A percentile compares a stretch with the other conserved stretches of the same genome.
phyloP scores from a whole-genome alignment of 1,140 invertebrate genomes.

The Cotesia glomerata region DNA sequence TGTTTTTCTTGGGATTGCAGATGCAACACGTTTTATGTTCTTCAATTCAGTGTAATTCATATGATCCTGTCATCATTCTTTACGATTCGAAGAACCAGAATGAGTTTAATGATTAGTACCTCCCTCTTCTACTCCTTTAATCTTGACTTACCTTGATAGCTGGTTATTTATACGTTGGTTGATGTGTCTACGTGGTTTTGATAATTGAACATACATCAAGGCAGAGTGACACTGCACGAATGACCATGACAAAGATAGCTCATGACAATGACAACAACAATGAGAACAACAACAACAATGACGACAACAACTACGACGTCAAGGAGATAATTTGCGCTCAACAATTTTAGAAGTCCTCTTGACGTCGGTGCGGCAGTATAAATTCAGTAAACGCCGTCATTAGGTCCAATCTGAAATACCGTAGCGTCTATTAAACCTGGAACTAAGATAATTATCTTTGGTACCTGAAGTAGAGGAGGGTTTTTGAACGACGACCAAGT shows the following conservation, averaged over 20 bases:
- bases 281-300: too few relatives aligned
- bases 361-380: slow-evolving; percentile 48
- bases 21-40: too few relatives aligned
- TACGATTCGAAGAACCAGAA: slow-evolving; percentile 1
- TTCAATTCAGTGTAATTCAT: neutral
- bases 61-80: neutral
- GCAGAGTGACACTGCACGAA: slow-evolving; percentile 18
- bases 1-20: too few relatives aligned
- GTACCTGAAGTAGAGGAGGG: slow-evolving; percentile 14
- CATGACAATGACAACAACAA: too few relatives aligned
- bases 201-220: slow-evolving; percentile 54
- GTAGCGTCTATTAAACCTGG: slow-evolving; percentile 58
- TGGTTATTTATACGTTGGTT: neutral
- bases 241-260: too few relatives aligned
- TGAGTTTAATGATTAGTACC: neutral
- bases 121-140: neutral
- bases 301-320: neutral
- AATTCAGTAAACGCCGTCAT: slow-evolving; percentile 61
- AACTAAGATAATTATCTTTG: slow-evolving; percentile 59
- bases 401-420: slow-evolving; percentile 59
- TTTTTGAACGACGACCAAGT: neutral
- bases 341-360: slow-evolving; percentile 43
- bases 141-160: neutral
- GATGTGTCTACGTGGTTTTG: slow-evolving; percentile 29
- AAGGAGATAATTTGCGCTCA: slow-evolving; percentile 43